phyloP scores from a whole-genome alignment of 2,797 vertebrate species.

The Gymnodraco acuticeps region DNA sequence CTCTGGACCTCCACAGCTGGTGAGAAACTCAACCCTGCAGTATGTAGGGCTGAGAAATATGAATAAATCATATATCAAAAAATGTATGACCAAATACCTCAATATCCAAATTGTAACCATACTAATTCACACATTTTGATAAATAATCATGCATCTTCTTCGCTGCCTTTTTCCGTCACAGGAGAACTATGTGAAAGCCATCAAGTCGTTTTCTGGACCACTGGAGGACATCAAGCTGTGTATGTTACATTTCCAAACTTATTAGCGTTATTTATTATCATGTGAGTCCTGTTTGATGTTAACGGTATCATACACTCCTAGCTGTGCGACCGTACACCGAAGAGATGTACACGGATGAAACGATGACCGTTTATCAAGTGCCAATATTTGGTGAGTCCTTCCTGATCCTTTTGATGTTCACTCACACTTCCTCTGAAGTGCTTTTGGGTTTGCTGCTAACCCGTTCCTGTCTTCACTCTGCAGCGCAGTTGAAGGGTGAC shows the following conservation, averaged over 20 bases:
- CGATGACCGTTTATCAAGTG: conserved; percentile 91
- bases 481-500: conserved; percentile 42
- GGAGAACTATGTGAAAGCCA: conserved; percentile 90
- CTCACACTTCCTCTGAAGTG: neutral
- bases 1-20: conserved; percentile 94
- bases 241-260: conserved; percentile 60
- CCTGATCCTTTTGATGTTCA: neutral
- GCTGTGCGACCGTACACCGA: conserved; percentile 90
- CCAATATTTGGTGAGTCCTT: conserved; percentile 88
- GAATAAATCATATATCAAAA: too few relatives aligned
- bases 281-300: neutral
- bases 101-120: too few relatives aligned
- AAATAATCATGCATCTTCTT: neutral
- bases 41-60: too few relatives aligned
- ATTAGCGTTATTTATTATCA: too few relatives aligned
- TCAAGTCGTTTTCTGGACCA: conserved; percentile 91
- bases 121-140: neutral
- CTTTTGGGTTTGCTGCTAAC: neutral
- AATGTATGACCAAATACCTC: too few relatives aligned
- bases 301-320: conserved; percentile 43
- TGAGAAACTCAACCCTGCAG: conserved; percentile 70
- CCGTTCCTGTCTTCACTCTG: neutral
- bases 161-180: conserved; percentile 48
- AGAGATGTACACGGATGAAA: conserved; percentile 87
- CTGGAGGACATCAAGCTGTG: conserved; percentile 91